Base-by-base conservation (phyloP, 2,797 vertebrate species). In the Syngnathus acus region DNA sequence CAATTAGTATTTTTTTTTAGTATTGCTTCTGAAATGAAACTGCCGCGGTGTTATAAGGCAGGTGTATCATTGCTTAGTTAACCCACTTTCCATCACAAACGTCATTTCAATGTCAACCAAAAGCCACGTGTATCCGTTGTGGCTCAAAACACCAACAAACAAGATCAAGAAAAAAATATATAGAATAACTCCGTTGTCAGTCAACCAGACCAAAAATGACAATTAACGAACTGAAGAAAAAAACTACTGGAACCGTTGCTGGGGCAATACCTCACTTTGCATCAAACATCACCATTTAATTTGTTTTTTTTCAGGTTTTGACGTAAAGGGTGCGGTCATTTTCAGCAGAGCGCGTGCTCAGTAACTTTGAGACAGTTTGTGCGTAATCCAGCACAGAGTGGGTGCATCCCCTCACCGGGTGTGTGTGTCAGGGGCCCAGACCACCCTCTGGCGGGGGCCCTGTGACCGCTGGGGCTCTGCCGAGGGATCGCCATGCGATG, bases 391-490 rank as follows among this genome's bases (percentile, higher is more conserved):
- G 75, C 82, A 85, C 73, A 68, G 80, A 82, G 80, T 63, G 72
- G 73, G 75, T 47, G 79, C 75, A 68, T 87, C 80, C 95, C 95
- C 96, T 98, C 94, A 99, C 97, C 96, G 95, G 87, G 88, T 87
- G 92, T 99, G 93, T 91, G 84, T 94, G 77, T 93, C 91, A 82
- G 91, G 91, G 89, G 90, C 94, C 95, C 96, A 98, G 85, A 78
- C 86, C 91, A 92, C 89, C 93, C 96, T 92, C 91, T 94, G 91
- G 84, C 96, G 93, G 90, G 94, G 93, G 90, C 92, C 91, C 90
- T 94, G 93, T 88, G 93, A 89, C 89, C 94, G 93, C 89, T 96
- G 95, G 77, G 94, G 91, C 86, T 97, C 93, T 89, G 94, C 90
- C 77, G 93, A 93, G 90, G 96, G 92, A 92, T 99, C 95, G 82